Evolutionary conservation across 2,888 invertebrate species (phyloP).

Genomic region (Diogma glabrata): DNA sequence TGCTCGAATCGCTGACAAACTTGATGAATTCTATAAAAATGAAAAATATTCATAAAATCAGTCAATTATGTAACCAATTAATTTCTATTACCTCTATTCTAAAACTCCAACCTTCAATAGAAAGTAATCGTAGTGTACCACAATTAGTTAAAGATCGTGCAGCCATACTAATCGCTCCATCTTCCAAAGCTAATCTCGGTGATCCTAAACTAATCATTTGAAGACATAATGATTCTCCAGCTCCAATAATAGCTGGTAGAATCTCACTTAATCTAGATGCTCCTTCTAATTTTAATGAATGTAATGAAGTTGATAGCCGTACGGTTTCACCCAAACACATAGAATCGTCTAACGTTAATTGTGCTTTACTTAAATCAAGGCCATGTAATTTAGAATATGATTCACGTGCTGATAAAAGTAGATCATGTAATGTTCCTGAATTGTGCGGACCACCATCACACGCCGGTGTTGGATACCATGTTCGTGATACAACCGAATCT

Average conservation of each 20-base stretch:
- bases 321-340: conserved; percentile 44
- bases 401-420: conserved; percentile 34
- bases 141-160: conserved; percentile 30
- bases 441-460: conserved; percentile 36
- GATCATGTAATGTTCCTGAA: conserved; percentile 28
- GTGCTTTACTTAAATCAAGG: conserved; percentile 44
- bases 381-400: conserved; percentile 41
- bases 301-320: conserved; percentile 39
- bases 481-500: conserved; percentile 41
- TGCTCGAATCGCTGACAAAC: conserved; percentile 38
- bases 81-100: conserved; percentile 42
- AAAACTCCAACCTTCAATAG: conserved; percentile 45
- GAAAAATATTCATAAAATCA: conserved; percentile 1
- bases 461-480: conserved; percentile 41
- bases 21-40: conserved; percentile 24
- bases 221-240: conserved; percentile 41
- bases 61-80: too few relatives aligned
- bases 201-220: conserved; percentile 44
- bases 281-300: conserved; percentile 42
- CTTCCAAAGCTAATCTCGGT: conserved; percentile 40
- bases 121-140: conserved; percentile 39
- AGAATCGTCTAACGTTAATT: conserved; percentile 41
- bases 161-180: conserved; percentile 32
- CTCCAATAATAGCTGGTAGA: conserved; percentile 41
- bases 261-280: conserved; percentile 42